These are phyloP conservation scores for Apocrypta bakeri DNA, from an alignment of 1,140 invertebrate genomes.

Conservation along the genomic window DNA sequence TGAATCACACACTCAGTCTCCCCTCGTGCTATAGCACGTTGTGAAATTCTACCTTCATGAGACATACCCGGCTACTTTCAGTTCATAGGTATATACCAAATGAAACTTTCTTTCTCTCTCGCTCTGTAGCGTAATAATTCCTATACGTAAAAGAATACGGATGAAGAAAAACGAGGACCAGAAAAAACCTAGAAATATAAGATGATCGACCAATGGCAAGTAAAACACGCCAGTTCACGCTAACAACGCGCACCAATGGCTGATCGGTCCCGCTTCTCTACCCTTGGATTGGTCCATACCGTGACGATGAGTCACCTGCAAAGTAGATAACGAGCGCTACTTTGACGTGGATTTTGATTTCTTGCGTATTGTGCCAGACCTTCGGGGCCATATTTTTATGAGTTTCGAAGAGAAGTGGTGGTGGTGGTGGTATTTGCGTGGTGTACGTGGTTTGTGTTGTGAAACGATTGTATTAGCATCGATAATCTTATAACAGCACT, in stretches of 20 bases:
- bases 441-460: no score
- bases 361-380: neutral
- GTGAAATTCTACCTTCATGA: slow-evolving; percentile 52
- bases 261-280: neutral
- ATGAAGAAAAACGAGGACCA: neutral
- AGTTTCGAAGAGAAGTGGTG: neutral
- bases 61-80: slow-evolving; percentile 5
- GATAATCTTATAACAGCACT: no score
- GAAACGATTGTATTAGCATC: no score
- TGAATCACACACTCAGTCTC: slow-evolving; percentile 46
- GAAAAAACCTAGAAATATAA: slow-evolving; percentile 1
- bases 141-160: slow-evolving; percentile 14
- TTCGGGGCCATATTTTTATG: neutral
- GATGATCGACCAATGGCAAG: slow-evolving; percentile 27
- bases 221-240: neutral
- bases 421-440: no score
- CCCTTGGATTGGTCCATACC: slow-evolving; percentile 53
- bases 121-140: slow-evolving; percentile 6
- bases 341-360: neutral
- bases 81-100: slow-evolving; percentile 14
- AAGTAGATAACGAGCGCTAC: neutral
- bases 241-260: slow-evolving; percentile 25
- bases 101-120: slow-evolving; percentile 30
- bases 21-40: slow-evolving; percentile 15
- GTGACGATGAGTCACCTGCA: slow-evolving; percentile 50